Percentiles rank a stretch among this genome's conserved stretches.
Conservation (phyloP, 2,797 vertebrate species). For the Cottoperca gobio region DNA sequence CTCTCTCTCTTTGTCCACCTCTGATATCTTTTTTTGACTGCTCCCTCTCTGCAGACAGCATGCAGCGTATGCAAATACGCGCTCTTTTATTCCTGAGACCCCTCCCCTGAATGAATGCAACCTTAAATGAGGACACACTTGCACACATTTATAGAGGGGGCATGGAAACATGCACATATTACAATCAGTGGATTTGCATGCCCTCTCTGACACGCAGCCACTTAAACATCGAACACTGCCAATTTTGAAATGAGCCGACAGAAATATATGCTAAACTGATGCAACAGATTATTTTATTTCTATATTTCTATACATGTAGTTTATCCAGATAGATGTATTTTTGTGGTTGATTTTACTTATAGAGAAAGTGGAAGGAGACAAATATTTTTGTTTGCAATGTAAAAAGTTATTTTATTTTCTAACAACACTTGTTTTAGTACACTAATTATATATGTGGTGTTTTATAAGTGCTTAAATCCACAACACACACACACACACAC, state of each 20-base stretch:
- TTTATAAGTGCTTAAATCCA: constrained; percentile 3
- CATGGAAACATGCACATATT: constrained; percentile 70
- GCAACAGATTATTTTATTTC: constrained; percentile 23
- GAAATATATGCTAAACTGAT: constrained; percentile 9
- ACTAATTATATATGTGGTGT: constrained; percentile 16
- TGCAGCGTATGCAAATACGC: constrained; percentile 92
- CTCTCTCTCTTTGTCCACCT: constrained; percentile 83
- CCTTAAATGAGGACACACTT: constrained; percentile 90
- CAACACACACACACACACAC: not conserved
- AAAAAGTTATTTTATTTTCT: constrained; percentile 30
- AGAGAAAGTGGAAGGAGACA: constrained; percentile 3
- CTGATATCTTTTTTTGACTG: constrained; percentile 86
- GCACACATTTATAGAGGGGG: constrained; percentile 70
- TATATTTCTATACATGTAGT: not conserved
- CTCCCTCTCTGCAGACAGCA: constrained; percentile 86
- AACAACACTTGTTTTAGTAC: constrained; percentile 29
- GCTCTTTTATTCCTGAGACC: constrained; percentile 85
- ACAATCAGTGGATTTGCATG: constrained; percentile 77
- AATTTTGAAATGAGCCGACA: constrained; percentile 35
- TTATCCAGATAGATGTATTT: not conserved
- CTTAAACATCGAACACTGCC: constrained; percentile 52
- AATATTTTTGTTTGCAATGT: constrained; percentile 15
- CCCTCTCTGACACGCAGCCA: constrained; percentile 64
- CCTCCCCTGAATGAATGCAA: constrained; percentile 85
- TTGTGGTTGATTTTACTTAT: not conserved